Conservation (phyloP, 2,888 invertebrate species). For the Cecidostiba fungosa region DNA sequence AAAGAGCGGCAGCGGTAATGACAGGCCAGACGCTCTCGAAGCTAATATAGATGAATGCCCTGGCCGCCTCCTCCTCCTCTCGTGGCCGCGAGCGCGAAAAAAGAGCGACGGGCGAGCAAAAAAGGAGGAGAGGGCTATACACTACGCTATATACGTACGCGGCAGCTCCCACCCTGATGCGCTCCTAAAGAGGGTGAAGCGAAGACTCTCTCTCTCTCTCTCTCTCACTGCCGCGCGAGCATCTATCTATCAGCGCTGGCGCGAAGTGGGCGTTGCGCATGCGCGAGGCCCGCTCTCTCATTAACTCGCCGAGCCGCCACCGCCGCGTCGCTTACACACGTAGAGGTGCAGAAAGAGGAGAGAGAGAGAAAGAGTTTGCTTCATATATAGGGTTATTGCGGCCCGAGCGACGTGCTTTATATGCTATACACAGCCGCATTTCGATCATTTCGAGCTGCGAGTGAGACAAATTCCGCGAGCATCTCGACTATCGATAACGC, state of each 20-base stretch:
- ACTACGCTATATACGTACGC: slow-evolving; percentile 6
- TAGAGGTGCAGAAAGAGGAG: slow-evolving; percentile 60
- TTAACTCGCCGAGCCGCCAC: slow-evolving; percentile 81
- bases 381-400: slow-evolving; percentile 2
- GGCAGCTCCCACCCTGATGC: slow-evolving; percentile 50
- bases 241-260: slow-evolving; percentile 80
- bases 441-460: too few species aligned
- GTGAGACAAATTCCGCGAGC: too few species aligned
- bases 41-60: slow-evolving; percentile 81
- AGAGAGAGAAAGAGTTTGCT: neutral
- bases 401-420: neutral
- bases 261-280: slow-evolving; percentile 80
- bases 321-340: slow-evolving; percentile 80
- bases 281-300: slow-evolving; percentile 79
- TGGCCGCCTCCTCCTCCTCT: slow-evolving; percentile 66
- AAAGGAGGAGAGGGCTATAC: slow-evolving; percentile 37
- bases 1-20: slow-evolving; percentile 76
- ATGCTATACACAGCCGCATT: too few species aligned
- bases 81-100: slow-evolving; percentile 37
- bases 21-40: slow-evolving; percentile 80
- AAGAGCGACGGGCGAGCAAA: slow-evolving; percentile 34
- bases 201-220: slow-evolving; percentile 74
- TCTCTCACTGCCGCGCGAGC: slow-evolving; percentile 78
- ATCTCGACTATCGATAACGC: too few species aligned
- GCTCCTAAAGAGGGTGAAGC: slow-evolving; percentile 61